These are phyloP conservation scores for Papilio polyxenes DNA, from an alignment of 1,140 invertebrate genomes.

Conservation along the genomic window DNA sequence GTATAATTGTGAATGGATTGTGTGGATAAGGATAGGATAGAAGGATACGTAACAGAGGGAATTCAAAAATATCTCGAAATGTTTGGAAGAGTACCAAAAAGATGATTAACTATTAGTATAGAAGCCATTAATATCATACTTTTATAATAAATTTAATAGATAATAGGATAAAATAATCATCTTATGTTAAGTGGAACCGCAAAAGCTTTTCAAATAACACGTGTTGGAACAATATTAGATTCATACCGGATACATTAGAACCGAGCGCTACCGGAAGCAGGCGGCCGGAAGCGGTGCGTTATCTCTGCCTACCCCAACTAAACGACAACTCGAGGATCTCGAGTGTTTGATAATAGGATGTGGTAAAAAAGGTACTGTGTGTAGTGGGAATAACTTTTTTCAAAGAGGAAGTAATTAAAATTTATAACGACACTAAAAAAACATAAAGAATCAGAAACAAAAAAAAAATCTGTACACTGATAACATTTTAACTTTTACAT, in stretches of 20 bases:
- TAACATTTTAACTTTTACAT: background rate
- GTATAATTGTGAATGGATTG: no score
- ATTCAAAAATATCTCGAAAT: no score
- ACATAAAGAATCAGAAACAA: background rate
- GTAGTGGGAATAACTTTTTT: background rate
- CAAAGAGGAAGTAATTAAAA: background rate
- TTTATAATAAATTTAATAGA: no score
- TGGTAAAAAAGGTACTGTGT: background rate
- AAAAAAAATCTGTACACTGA: background rate
- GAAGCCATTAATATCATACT: no score
- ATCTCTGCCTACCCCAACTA: conserved; percentile 1
- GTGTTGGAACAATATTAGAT: background rate
- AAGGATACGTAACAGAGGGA: no score
- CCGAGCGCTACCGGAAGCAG: conserved; percentile 9
- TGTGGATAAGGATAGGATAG: no score
- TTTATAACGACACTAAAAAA: background rate
- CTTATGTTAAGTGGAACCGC: background rate
- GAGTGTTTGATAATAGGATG: conserved; percentile 6
- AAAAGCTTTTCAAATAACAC: background rate
- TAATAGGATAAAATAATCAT: background rate
- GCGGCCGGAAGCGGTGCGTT: conserved; percentile 13
- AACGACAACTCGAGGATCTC: conserved; percentile 2
- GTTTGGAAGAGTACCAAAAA: no score
- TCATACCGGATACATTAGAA: conserved; percentile 1
- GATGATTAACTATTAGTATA: no score